Conservation (phyloP, 2,797 vertebrate genomes). For the Xyrichtys novacula region DNA sequence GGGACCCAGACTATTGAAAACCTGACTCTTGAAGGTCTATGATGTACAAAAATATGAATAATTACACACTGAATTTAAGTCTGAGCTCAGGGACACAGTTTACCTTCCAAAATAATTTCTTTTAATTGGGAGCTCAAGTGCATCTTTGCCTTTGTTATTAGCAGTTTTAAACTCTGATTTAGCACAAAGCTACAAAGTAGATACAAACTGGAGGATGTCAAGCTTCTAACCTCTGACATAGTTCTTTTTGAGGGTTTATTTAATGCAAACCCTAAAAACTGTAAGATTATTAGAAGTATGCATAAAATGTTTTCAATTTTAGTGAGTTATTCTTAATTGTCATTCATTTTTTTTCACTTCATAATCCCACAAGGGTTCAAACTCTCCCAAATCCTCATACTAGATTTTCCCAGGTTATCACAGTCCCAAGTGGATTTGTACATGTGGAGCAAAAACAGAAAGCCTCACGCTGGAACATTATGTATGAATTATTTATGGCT, state of each 20-base stretch:
- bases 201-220: not conserved
- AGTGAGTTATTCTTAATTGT: constrained; percentile 9
- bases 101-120: not conserved
- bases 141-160: not conserved
- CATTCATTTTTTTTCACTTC: not conserved
- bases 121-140: constrained; percentile 4
- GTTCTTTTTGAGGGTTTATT: no score
- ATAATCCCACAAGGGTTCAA: not conserved
- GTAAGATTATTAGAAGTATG: constrained; percentile 11
- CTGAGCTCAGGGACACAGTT: constrained; percentile 12
- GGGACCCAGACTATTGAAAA: constrained; percentile 2
- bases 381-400: not conserved
- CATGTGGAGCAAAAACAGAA: constrained; percentile 30
- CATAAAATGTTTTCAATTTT: constrained; percentile 23
- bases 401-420: constrained; percentile 2
- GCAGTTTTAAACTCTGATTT: constrained; percentile 1
- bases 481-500: constrained; percentile 69
- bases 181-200: not conserved
- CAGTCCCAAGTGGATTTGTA: constrained; percentile 33
- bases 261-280: no score
- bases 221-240: no score
- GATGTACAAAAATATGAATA: not conserved
- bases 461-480: constrained; percentile 50
- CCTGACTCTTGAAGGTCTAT: not conserved
- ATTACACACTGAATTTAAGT: no score